Base-by-base conservation (phyloP, 2,888 invertebrate genomes). In the Nebria brevicollis region DNA sequence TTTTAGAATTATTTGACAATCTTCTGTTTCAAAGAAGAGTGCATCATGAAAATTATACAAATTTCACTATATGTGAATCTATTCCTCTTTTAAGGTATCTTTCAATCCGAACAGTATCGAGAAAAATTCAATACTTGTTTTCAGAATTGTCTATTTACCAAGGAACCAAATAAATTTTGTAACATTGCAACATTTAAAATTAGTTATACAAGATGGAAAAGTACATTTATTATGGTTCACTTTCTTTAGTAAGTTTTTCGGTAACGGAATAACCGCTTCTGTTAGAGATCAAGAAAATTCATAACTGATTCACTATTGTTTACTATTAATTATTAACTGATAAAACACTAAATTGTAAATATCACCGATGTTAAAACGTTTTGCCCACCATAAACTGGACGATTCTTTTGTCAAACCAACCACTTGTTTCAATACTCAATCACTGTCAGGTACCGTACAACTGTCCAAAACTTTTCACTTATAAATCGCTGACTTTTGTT, bases 381-480 rank as follows among this genome's bases (percentile, higher is more conserved):
- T 77, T 77, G 77, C 66, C 66, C 77, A 68, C 77, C 77, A 43
- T n/a, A 20, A 77, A 77, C 65, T 43, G 26, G 54, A 34, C 76
- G 70, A 76, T 76, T 76, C 76, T 65, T 76, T 54, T 54, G 54
- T 54, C 64, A 75, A 43, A 11, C 70, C n/a, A 25, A 34, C 64
- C 20, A 64, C 54, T n/a, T 43, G 8, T n/a, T 66, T 70, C 20
- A 43, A 43, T 77, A 68, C 20, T 77, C 77, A 43, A 68, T 77
- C 77, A 77, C 77, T 77, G 77, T 77, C 77, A 77, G 43, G 25
- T 72, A 15, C 41, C 34, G 4, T 54, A 54, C 54, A 54, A 54
- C 54, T 54, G 54, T 54, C 13, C 54, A 8, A 54, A 54, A 54
- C 54, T 54, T 54, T 54, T 54, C 54, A 54, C 54, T 54, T 54